Conservation (phyloP, 2,797 vertebrate species). For the Luscinia luscinia region DNA sequence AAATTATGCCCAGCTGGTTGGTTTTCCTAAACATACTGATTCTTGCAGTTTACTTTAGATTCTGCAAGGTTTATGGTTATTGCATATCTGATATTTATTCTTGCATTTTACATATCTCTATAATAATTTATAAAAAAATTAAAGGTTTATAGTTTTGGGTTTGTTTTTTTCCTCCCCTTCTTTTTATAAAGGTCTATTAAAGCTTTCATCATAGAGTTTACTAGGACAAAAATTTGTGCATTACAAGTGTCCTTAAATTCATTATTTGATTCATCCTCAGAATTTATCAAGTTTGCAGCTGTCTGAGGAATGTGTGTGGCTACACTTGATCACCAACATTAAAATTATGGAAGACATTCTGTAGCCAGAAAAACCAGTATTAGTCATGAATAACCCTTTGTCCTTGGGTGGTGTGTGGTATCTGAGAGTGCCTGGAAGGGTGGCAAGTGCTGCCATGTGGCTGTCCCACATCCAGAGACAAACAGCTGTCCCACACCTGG, state of each 20-base stretch:
- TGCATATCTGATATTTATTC: neutral
- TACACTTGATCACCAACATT: neutral
- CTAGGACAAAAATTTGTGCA: neutral
- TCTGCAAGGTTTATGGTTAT: neutral
- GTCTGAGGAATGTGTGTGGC: neutral
- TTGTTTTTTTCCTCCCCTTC: neutral
- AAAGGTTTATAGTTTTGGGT: neutral
- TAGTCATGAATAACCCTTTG: neutral
- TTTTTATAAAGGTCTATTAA: neutral
- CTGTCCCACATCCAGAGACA: neutral
- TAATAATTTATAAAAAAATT: neutral
- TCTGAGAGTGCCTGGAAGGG: accelerated
- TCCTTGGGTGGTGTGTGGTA: neutral
- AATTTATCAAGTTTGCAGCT: neutral
- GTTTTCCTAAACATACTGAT: neutral
- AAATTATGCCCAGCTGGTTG: neutral
- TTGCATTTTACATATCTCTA: neutral
- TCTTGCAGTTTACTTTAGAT: neutral
- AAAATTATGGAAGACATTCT: neutral
- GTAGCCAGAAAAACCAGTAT: neutral
- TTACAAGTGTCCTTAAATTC: neutral
- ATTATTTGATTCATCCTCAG: neutral
- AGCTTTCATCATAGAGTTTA: neutral
- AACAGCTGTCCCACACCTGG: accelerated
- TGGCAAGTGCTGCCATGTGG: too few relatives aligned